Evolutionary conservation across 2,797 vertebrate genomes (phyloP), one percentile per base, ranked within the genome.

Genomic region (Amniataba percoides): DNA sequence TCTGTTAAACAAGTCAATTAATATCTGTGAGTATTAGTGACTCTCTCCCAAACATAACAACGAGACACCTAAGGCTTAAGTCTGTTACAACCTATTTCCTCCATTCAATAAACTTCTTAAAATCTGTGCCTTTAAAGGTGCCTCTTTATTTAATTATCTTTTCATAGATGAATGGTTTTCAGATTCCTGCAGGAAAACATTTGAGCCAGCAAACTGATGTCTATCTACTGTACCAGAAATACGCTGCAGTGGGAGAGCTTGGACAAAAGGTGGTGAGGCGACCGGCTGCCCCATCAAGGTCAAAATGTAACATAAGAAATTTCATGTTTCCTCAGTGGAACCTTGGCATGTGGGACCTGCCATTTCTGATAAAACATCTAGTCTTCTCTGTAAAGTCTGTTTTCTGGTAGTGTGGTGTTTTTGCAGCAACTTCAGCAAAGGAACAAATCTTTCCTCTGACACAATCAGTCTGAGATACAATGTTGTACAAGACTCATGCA

Each of bases 1-100:
- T 52, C 62, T 77, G 4, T 79, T 57, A 40, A 76, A 55, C 16
- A 52, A 13, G 27, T 75, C 14, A 74, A 51, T 77, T 72, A 49
- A 52, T 59, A 57, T 67, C 39, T 74, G 5, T 51, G 16, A 53
- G 19, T 46, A 0, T 48, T 40, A 55, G 40, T 46, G 53, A 57
- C n/a, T 49, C 16, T 66, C 56, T 64, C 3, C 11, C 8, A 48
- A 72, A 59, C 7, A 39, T 23, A 27, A 51, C 6, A 4, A 80
- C 14, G 9, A 45, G 7, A 71, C 36, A 63, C 18, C 8, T 23
- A 51, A 63, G 51, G 48, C 46, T 74, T 4, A 64, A 57, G 57
- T 80, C 1, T 39, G 19, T 52, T 23, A 49, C 14, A 60, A 71
- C 42, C 23, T 56, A 21, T 46, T n/a, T 31, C 45, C 23, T 23